These are phyloP conservation scores for Eugnorisma glareosa DNA, from an alignment of 2,888 invertebrate genomes.

Conservation along the genomic window DNA sequence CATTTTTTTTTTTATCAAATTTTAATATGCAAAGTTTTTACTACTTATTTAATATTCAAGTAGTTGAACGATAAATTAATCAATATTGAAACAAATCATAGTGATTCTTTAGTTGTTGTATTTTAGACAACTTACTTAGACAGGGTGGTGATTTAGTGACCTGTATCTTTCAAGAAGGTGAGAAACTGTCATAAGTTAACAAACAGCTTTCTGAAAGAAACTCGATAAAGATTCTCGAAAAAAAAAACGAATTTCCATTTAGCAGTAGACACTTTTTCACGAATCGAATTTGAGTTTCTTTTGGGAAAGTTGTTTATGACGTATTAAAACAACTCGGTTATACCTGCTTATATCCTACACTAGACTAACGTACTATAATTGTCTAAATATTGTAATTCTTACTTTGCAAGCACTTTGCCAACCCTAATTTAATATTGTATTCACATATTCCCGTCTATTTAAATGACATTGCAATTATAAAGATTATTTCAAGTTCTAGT, in stretches of 20 bases:
- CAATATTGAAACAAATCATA: too few relatives aligned
- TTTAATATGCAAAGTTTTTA: not conserved
- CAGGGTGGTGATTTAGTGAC: too few relatives aligned
- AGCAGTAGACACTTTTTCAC: not conserved
- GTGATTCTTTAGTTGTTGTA: not conserved
- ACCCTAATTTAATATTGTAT: conserved; percentile 40
- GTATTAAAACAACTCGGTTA: not conserved
- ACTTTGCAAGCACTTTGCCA: conserved; percentile 14
- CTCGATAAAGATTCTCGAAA: not conserved
- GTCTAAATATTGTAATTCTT: not conserved
- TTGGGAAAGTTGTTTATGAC: not conserved
- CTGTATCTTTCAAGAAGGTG: not conserved
- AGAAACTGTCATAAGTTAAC: not conserved
- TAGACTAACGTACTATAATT: not conserved
- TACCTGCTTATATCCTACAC: not conserved
- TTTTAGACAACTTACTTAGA: too few relatives aligned
- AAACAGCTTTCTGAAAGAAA: not conserved
- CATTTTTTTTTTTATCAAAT: not conserved
- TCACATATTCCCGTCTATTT: conserved; percentile 40
- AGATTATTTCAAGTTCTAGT: conserved; percentile 35
- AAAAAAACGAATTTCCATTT: not conserved
- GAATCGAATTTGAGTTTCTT: not conserved
- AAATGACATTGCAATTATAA: conserved; percentile 57
- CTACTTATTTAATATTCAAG: not conserved
- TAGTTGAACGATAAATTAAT: not conserved